Conservation (phyloP, 2,797 vertebrate genomes). For the Sebastes itinus region DNA sequence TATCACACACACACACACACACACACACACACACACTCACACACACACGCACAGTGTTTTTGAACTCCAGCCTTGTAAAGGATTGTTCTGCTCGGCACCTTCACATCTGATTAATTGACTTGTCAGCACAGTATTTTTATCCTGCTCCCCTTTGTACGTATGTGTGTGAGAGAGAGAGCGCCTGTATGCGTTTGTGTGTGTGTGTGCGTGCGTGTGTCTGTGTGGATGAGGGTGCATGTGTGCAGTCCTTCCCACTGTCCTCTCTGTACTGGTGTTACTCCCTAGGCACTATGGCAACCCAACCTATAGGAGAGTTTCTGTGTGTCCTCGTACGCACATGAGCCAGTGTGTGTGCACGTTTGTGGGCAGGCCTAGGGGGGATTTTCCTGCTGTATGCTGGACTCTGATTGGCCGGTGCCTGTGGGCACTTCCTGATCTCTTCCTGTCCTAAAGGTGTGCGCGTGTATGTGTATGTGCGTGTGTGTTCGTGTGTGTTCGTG, state of each 20-base stretch:
- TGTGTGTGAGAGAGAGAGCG: slow-evolving; percentile 29
- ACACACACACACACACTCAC: slow-evolving; percentile 12
- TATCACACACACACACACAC: slow-evolving; percentile 20
- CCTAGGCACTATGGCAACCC: slow-evolving; percentile 57
- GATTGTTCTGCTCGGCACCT: slow-evolving; percentile 85
- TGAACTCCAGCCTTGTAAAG: slow-evolving; percentile 82
- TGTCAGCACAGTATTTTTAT: slow-evolving; percentile 91
- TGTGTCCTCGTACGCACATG: not conserved
- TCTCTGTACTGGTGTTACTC: slow-evolving; percentile 74
- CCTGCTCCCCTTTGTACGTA: slow-evolving; percentile 78
- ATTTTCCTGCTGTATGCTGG: slow-evolving; percentile 57
- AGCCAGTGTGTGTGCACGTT: not conserved
- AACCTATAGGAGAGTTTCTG: slow-evolving; percentile 43
- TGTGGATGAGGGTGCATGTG: slow-evolving; percentile 23
- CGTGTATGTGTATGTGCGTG: not conserved
- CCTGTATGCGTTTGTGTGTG: not conserved
- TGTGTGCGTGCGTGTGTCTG: slow-evolving; percentile 2
- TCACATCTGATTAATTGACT: slow-evolving; percentile 91
- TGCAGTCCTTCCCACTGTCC: slow-evolving; percentile 85
- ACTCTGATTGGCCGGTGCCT: slow-evolving; percentile 61
- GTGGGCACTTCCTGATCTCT: slow-evolving; percentile 57
- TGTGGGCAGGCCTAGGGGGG: slow-evolving; percentile 58
- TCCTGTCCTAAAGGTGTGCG: slow-evolving; percentile 41
- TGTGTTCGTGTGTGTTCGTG: not conserved
- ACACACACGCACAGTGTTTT: slow-evolving; percentile 45